Base-by-base conservation (phyloP, 30 jellyfish, hydroid and myxozoan genomes). In the Catostylus mosaicus region DNA sequence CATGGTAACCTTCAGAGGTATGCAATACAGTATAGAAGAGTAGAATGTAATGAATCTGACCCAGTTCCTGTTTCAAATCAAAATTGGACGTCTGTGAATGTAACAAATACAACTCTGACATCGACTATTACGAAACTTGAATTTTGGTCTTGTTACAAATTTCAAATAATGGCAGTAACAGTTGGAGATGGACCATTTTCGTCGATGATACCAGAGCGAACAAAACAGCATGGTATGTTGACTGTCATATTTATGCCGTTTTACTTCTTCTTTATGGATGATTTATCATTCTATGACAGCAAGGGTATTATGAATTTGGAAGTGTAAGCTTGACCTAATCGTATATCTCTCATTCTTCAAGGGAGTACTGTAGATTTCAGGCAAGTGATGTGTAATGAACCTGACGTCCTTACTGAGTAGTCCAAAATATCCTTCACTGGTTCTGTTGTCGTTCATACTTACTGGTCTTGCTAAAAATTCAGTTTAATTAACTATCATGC, bases 391-490 rank as follows among this genome's bases (percentile, higher is more conserved):
- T 79, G 90, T 33, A 1, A 16, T 18, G 46, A 14, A 29, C 10
- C 47, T 0, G 26, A 77, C 27, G 35, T 16, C 8, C 12, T 43
- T 43, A 16, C 56, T 43, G 56, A 6, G 56, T 6, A 43, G 56
- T 8, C 8, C 16, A 16, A 43, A 43, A 16, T 16, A 43, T 43
- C n/a, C n/a, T n/a, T n/a, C n/a, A n/a, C n/a, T n/a, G n/a, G n/a
- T n/a, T n/a, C n/a, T n/a, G n/a, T n/a, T n/a, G n/a, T n/a, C 30
- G 33, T 20, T 1, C 38, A 57, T 33, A 9, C 7, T 3, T 77
- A 29, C 45, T 77, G 88, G 88, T 37, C 77, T 6, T 77, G 88
- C 77, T 77, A 77, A n/a, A n/a, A n/a, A n/a, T n/a, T n/a, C n/a
- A n/a, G n/a, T n/a, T n/a, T n/a, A n/a, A n/a, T n/a, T n/a, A n/a